Percentiles rank a stretch among this genome's conserved stretches.
phyloP scores from a whole-genome alignment of 2,113 vertebrate species.

The Oreamnos americanus region DNA sequence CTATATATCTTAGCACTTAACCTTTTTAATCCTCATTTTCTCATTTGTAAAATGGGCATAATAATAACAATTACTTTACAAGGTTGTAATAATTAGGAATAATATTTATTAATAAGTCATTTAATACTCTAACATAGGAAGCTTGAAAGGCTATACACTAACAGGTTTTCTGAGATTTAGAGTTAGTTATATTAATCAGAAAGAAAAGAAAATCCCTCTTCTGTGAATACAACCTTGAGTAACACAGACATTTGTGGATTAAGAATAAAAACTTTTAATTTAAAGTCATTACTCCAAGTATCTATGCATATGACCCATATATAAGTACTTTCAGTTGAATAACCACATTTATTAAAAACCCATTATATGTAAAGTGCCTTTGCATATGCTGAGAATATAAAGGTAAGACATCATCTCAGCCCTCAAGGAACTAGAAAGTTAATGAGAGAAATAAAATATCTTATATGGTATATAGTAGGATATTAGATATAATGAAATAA shows the following conservation, averaged over 20 bases:
- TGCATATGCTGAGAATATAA: not conserved
- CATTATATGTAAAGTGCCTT: not conserved
- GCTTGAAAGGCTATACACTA: not conserved
- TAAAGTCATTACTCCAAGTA: not conserved
- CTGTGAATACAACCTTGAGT: not conserved
- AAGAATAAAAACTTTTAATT: slow-evolving; percentile 42
- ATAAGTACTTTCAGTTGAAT: not conserved
- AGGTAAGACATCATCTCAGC: not conserved
- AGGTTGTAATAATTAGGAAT: slow-evolving; percentile 2
- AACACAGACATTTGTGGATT: not conserved
- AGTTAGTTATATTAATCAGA: slow-evolving; percentile 36
- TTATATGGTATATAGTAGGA: not conserved
- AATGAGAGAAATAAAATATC: slow-evolving; percentile 5
- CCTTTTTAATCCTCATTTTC: slow-evolving; percentile 20
- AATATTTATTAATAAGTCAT: slow-evolving; percentile 48
- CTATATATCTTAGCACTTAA: not conserved
- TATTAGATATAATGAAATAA: slow-evolving; percentile 15
- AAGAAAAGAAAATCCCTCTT: slow-evolving; percentile 30
- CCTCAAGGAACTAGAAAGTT: not conserved
- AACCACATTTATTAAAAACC: not conserved
- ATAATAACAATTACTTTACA: slow-evolving; percentile 7
- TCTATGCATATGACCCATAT: not conserved
- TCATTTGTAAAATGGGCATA: slow-evolving; percentile 35
- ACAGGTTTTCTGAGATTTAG: not conserved
- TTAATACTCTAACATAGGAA: not conserved